These are phyloP conservation scores for Amphiprion ocellaris DNA, from an alignment of 2,113 vertebrate species.

Conservation along the genomic window DNA sequence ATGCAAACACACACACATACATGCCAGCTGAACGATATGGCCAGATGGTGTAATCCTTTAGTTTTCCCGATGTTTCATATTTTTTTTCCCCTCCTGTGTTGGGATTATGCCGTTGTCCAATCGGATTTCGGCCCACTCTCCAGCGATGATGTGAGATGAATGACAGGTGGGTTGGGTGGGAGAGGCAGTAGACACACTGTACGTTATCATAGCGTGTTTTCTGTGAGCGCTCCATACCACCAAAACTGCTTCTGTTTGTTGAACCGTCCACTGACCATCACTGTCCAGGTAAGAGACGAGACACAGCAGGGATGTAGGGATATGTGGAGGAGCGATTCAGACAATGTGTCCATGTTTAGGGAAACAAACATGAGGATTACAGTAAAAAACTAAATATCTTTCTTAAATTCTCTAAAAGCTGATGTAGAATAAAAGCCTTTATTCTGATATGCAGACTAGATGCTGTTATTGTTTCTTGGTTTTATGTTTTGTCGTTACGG, in stretches of 20 bases:
- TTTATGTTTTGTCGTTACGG: too few species aligned
- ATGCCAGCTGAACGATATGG: constrained; percentile 27
- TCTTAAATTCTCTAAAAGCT: background rate
- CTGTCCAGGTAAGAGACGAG: constrained; percentile 60
- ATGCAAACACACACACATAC: background rate
- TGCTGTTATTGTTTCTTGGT: background rate
- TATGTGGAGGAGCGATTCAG: background rate
- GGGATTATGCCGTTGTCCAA: constrained; percentile 79
- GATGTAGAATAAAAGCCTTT: background rate
- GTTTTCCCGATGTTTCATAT: constrained; percentile 72
- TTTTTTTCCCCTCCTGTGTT: constrained; percentile 52
- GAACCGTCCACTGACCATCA: constrained; percentile 19
- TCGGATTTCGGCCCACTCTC: constrained; percentile 70
- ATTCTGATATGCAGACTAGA: background rate
- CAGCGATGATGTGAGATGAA: constrained; percentile 67
- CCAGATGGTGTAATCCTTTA: constrained; percentile 82
- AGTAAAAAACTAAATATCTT: background rate
- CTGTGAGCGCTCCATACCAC: background rate
- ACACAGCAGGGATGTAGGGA: background rate
- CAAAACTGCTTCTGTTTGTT: background rate
- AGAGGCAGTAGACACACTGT: constrained; percentile 45
- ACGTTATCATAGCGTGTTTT: background rate
- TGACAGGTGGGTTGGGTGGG: constrained; percentile 53
- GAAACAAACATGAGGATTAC: background rate
- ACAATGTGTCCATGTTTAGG: background rate